phyloP scores from a whole-genome alignment of 1,140 invertebrate species.

The Anastrepha ludens region DNA sequence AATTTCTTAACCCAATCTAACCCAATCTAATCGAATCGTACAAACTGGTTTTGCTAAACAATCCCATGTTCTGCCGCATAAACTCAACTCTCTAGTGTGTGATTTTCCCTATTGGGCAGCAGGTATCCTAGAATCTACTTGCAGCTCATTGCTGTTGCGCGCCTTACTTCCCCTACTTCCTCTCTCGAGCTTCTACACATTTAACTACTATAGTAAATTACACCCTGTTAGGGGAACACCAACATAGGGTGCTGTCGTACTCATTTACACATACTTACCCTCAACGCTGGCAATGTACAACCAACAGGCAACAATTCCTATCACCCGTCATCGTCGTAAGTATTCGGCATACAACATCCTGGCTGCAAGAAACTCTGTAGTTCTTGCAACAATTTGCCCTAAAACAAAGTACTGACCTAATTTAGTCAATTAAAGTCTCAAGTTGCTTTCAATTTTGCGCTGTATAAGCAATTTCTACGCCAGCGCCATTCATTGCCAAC shows the following conservation, averaged over 20 bases:
- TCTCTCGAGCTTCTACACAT: background rate
- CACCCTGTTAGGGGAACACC: background rate
- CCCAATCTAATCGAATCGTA: too few relatives aligned
- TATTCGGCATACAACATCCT: background rate
- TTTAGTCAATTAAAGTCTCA: slow-evolving; percentile 53
- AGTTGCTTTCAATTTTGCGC: slow-evolving; percentile 49
- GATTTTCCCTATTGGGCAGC: too few relatives aligned
- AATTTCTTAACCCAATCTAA: too few relatives aligned
- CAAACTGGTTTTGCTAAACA: too few relatives aligned
- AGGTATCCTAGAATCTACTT: too few relatives aligned
- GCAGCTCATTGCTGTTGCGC: too few relatives aligned
- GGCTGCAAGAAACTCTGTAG: background rate
- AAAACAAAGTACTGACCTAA: slow-evolving; percentile 48
- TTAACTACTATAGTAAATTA: background rate
- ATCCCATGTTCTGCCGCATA: too few relatives aligned
- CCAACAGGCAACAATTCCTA: background rate
- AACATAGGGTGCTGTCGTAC: background rate
- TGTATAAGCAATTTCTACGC: slow-evolving; percentile 38
- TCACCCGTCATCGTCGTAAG: background rate
- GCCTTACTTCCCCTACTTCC: background rate
- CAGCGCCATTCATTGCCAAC: slow-evolving; percentile 19
- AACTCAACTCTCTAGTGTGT: too few relatives aligned
- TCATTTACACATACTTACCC: background rate
- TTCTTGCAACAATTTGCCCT: slow-evolving; percentile 24
- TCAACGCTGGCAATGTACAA: background rate